phyloP scores from a whole-genome alignment of 2,797 vertebrate genomes.

The Rhadinocentrus ornatus region DNA sequence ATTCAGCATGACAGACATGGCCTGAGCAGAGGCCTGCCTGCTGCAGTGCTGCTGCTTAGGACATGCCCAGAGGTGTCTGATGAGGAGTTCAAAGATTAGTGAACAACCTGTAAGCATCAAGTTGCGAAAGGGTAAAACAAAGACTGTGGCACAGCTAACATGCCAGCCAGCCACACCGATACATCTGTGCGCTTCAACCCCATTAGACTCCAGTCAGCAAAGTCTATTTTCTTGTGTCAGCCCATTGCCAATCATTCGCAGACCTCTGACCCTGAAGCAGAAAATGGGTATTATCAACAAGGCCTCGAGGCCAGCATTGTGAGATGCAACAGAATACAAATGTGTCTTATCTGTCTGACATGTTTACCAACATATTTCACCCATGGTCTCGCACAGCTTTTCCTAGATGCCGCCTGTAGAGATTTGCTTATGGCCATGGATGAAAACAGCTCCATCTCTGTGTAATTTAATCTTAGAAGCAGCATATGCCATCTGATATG shows the following conservation, averaged over 20 bases:
- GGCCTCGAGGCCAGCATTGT: constrained; percentile 36
- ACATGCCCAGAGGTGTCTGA: constrained; percentile 48
- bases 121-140: constrained; percentile 16
- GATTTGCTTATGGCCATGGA: constrained; percentile 26
- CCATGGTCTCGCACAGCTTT: constrained; percentile 33
- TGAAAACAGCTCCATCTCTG: constrained; percentile 61
- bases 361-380: constrained; percentile 57
- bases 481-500: constrained; percentile 33
- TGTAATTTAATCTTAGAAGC: constrained; percentile 59
- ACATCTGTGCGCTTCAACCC: constrained; percentile 44
- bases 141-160: constrained; percentile 41
- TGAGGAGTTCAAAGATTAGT: constrained; percentile 61
- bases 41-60: constrained; percentile 31
- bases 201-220: constrained; percentile 71
- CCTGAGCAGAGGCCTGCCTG: constrained; percentile 23
- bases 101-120: constrained; percentile 58
- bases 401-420: constrained; percentile 22
- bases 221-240: constrained; percentile 71
- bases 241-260: constrained; percentile 70
- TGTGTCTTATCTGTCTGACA: constrained; percentile 63
- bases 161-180: constrained; percentile 49
- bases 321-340: constrained; percentile 71
- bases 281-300: constrained; percentile 62
- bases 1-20: constrained; percentile 45
- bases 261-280: constrained; percentile 67